Conservation (phyloP, 2,797 vertebrate genomes). For the Lepilemur septentrionalis region DNA sequence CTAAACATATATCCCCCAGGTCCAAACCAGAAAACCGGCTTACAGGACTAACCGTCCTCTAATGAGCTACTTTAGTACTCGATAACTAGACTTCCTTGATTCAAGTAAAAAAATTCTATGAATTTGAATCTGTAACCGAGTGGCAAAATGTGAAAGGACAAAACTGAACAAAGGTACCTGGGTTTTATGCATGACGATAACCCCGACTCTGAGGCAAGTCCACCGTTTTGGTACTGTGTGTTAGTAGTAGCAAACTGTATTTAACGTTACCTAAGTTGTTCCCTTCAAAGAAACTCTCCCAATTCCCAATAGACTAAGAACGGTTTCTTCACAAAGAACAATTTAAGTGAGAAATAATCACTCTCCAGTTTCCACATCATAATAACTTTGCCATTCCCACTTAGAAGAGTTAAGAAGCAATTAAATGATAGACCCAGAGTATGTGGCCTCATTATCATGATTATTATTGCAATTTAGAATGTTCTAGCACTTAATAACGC, state of each 20-base stretch:
- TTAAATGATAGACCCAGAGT: constrained; percentile 63
- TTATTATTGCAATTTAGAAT: constrained; percentile 65
- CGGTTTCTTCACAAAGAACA: neutral
- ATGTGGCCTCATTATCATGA: constrained; percentile 56
- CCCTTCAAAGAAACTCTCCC: constrained; percentile 13
- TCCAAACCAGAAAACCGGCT: neutral
- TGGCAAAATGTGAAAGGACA: neutral
- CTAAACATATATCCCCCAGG: neutral
- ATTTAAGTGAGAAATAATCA: constrained; percentile 57
- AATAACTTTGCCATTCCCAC: constrained; percentile 32
- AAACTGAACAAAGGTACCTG: neutral
- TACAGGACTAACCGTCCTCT: neutral
- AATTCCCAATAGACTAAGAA: constrained; percentile 24
- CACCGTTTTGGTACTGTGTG: neutral
- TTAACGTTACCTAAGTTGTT: constrained; percentile 52
- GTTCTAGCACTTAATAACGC: constrained; percentile 36
- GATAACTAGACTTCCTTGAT: neutral
- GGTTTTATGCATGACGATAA: neutral
- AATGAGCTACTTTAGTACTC: neutral
- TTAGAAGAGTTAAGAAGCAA: constrained; percentile 64
- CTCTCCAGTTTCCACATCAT: constrained; percentile 7
- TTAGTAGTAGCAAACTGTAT: constrained; percentile 1
- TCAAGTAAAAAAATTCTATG: neutral
- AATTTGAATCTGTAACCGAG: neutral
- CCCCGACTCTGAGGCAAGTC: neutral